Base-by-base conservation (phyloP, 2,113 vertebrate genomes). In the Seriola aureovittata region DNA sequence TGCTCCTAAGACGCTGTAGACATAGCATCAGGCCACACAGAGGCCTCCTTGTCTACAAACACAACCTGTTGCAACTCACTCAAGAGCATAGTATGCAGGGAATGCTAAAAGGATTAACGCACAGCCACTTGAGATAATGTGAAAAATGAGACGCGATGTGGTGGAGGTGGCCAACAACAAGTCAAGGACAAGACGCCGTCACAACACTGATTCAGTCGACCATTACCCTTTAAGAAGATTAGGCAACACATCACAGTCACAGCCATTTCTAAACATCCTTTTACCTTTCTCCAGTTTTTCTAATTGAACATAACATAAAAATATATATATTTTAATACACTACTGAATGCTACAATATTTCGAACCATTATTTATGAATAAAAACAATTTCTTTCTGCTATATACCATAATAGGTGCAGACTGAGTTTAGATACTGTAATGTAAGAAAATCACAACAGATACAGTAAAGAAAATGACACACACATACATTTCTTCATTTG, bases 91-190 rank as follows among this genome's bases (percentile, higher is more conserved):
- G 17, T 81, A 89, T 91, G 91, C 77, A 52, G 83, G 73, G 88
- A 93, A 93, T 91, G 88, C 91, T 84, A 80, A 88, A 85, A 87
- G 85, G 86, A 89, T 91, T 91, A 91, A 64, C 60, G 50, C 64
- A 8, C 63, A 82, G 80, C 78, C 80, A 89, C 81, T 89, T 90
- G 86, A 91, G 88, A 89, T 89, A 85, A 92, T 90, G 81, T 91
- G 87, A 85, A 82, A 91, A 90, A 89, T 79, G 86, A 90, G 85
- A 84, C 55, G 32, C 23, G 59, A 78, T 77, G 70, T 78, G 79
- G 76, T 69, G 66, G 25, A 72, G 69, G 16, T 40, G 82, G 64
- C 69, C 38, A 68, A 50, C 36, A 81, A 68, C 46, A 55, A 90
- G 85, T 88, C 59, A 82, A 89, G 65, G 82, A 66, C 57, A 3